These are phyloP conservation scores for Acholoe squamosa DNA, from an alignment of 2,888 invertebrate species.

Conservation along the genomic window DNA sequence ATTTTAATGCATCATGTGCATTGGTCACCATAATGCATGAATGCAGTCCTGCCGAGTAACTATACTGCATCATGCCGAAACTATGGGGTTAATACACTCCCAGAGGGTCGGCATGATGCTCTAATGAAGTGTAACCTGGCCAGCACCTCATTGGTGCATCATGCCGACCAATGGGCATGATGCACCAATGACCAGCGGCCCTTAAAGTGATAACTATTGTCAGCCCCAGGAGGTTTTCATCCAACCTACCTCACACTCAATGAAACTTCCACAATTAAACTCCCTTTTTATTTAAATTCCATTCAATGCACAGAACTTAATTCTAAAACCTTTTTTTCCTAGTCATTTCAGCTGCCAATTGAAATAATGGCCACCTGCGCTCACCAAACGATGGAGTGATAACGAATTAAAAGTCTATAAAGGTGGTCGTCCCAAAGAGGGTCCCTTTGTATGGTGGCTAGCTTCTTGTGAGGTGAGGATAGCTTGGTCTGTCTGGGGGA, in stretches of 20 bases:
- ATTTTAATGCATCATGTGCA: too few relatives aligned
- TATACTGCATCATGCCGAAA: too few relatives aligned
- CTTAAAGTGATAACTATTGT: too few relatives aligned
- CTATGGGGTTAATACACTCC: too few relatives aligned
- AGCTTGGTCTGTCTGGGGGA: not conserved
- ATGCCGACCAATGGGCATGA: too few relatives aligned
- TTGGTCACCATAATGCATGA: too few relatives aligned
- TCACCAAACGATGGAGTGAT: constrained; percentile 13
- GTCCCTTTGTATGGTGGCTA: not conserved
- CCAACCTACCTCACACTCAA: constrained; percentile 14
- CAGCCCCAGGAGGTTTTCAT: not conserved
- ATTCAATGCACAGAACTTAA: not conserved
- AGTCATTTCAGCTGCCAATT: not conserved
- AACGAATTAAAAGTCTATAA: constrained; percentile 34
- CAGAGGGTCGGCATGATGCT: too few relatives aligned
- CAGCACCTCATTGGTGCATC: too few relatives aligned
- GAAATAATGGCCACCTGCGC: not conserved
- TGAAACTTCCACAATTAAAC: not conserved
- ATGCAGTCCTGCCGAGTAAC: too few relatives aligned
- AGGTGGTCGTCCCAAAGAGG: not conserved
- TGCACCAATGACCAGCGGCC: too few relatives aligned
- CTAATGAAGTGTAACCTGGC: too few relatives aligned
- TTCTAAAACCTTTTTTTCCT: not conserved
- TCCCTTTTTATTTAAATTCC: not conserved
- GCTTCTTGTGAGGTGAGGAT: constrained; percentile 17